These are phyloP conservation scores for Xanthia icteritia DNA, from an alignment of 2,888 invertebrate species.

Conservation along the genomic window DNA sequence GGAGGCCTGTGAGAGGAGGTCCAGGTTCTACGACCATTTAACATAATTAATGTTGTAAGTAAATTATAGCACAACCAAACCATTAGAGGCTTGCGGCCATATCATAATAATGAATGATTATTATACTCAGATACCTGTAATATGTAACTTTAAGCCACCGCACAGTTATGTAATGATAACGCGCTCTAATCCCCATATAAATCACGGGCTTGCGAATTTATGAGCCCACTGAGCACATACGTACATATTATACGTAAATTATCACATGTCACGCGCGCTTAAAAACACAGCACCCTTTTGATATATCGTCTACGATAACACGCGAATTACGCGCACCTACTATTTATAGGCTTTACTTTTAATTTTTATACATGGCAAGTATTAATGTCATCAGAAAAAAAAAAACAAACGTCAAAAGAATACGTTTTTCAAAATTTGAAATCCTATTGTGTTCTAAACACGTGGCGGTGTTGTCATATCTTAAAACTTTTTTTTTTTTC, in stretches of 20 bases:
- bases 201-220: slow-evolving; percentile 86
- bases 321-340: slow-evolving; percentile 60
- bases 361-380: slow-evolving; percentile 39
- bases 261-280: slow-evolving; percentile 76
- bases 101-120: slow-evolving; percentile 55
- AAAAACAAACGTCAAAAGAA: slow-evolving; percentile 71
- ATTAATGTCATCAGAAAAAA: slow-evolving; percentile 65
- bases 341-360: slow-evolving; percentile 59
- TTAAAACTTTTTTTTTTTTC: slow-evolving; percentile 78
- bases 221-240: slow-evolving; percentile 82
- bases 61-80: slow-evolving; percentile 20
- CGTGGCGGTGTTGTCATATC: slow-evolving; percentile 87
- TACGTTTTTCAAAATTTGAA: slow-evolving; percentile 75
- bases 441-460: slow-evolving; percentile 82
- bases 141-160: slow-evolving; percentile 63
- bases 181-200: slow-evolving; percentile 85
- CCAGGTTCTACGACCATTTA: background rate
- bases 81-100: slow-evolving; percentile 51
- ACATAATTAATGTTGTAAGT: slow-evolving; percentile 13
- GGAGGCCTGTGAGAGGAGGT: too few species aligned
- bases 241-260: slow-evolving; percentile 83
- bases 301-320: slow-evolving; percentile 68
- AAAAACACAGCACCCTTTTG: slow-evolving; percentile 75
- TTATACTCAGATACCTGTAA: slow-evolving; percentile 52
- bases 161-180: slow-evolving; percentile 80